Evolutionary conservation across 30 jellyfish, hydroid and myxozoan species (phyloP).

Genomic region (Pseudorhiza aurosa): DNA sequence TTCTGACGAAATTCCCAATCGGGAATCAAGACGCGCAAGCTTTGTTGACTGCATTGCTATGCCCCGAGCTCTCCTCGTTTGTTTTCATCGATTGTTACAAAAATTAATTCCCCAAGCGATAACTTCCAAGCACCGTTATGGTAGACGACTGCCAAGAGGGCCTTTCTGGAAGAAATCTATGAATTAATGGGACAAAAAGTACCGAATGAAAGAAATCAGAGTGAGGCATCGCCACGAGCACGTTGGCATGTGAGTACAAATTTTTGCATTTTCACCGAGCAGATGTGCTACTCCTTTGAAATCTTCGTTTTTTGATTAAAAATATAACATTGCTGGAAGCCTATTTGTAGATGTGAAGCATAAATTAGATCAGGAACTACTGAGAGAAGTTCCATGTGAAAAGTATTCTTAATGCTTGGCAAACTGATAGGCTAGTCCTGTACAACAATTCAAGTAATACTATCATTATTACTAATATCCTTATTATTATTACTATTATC

Average conservation of each 20-base stretch:
- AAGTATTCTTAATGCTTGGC: too few species aligned
- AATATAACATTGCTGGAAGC: too few species aligned
- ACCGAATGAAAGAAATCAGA: slow-evolving; percentile 59
- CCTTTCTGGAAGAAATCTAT: background rate
- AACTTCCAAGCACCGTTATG: background rate
- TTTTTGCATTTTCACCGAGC: too few species aligned
- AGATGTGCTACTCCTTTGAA: too few species aligned
- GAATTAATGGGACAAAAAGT: background rate
- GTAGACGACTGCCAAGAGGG: background rate
- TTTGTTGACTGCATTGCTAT: slow-evolving; percentile 5
- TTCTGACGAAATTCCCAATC: slow-evolving; percentile 38
- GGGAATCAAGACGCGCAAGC: slow-evolving; percentile 61
- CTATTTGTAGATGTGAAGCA: too few species aligned
- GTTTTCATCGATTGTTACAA: background rate
- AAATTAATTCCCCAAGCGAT: background rate
- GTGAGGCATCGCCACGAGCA: slow-evolving; percentile 53
- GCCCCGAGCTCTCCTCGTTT: background rate
- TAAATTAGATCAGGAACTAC: too few species aligned
- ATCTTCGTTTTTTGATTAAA: too few species aligned
- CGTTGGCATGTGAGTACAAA: slow-evolving; percentile 74
- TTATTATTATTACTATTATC: too few species aligned
- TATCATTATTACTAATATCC: too few species aligned
- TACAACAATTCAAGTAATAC: too few species aligned
- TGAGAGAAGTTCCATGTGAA: too few species aligned
- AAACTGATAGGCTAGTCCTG: too few species aligned